phyloP scores from a whole-genome alignment of 2,113 vertebrate species.

The Phalacrocorax aristotelis region DNA sequence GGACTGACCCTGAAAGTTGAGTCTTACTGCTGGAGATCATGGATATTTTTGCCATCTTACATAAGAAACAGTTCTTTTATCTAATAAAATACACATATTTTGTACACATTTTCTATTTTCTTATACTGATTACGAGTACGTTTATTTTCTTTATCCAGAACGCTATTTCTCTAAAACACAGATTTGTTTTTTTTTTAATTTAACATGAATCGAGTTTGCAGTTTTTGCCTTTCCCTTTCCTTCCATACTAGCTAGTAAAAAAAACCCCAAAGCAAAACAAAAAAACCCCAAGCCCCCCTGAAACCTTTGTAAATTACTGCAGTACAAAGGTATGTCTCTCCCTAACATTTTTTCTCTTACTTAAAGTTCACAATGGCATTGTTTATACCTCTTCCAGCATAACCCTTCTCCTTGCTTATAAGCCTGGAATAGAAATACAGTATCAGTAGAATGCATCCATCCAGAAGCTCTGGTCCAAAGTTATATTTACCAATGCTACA shows the following conservation, averaged over 20 bases:
- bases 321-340: background rate
- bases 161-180: background rate
- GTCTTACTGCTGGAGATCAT: background rate
- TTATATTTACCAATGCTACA: background rate
- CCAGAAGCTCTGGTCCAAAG: background rate
- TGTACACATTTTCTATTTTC: background rate
- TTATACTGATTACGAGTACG: background rate
- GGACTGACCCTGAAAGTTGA: background rate
- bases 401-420: constrained; percentile 34
- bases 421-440: constrained; percentile 65
- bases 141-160: background rate
- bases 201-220: background rate
- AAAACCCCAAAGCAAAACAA: background rate
- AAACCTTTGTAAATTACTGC: background rate
- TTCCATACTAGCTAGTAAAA: background rate
- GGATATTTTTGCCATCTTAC: background rate
- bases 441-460: background rate
- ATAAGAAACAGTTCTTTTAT: background rate
- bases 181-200: background rate
- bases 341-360: constrained; percentile 13
- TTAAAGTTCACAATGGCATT: constrained; percentile 76
- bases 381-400: constrained; percentile 74
- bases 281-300: too few species aligned
- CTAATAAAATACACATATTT: background rate
- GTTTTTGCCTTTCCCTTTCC: background rate